Conservation (phyloP, 2,888 invertebrate genomes). For the Amaurobius ferox region DNA sequence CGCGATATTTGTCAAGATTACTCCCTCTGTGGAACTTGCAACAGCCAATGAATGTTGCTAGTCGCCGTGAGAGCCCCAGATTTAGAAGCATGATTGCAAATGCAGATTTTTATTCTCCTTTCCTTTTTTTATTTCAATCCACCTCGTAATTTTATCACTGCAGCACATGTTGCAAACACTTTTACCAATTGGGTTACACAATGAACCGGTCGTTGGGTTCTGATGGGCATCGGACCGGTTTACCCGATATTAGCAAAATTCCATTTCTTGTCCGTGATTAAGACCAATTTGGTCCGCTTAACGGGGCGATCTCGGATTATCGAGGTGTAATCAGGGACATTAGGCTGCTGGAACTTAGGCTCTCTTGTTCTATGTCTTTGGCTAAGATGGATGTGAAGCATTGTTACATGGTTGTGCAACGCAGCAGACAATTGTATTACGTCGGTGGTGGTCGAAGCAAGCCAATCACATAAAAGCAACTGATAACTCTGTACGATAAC, state of each 20-base stretch:
- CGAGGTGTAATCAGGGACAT: constrained; percentile 6
- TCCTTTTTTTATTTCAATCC: not conserved
- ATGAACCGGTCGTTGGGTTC: not conserved
- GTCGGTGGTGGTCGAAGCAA: not conserved
- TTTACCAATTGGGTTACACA: constrained; percentile 51
- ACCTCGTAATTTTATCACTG: constrained; percentile 31
- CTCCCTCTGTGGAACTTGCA: not conserved
- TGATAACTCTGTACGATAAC: not conserved
- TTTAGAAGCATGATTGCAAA: not conserved
- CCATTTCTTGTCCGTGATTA: constrained; percentile 30
- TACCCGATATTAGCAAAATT: constrained; percentile 1
- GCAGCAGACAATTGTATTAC: not conserved
- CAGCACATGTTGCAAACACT: constrained; percentile 26
- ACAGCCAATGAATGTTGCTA: not conserved
- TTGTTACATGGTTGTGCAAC: not conserved
- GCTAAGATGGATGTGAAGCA: constrained; percentile 5
- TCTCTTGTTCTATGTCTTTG: not conserved
- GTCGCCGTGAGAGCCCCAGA: not conserved
- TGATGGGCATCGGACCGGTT: not conserved
- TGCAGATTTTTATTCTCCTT: not conserved
- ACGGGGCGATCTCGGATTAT: constrained; percentile 7
- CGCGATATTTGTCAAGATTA: not conserved
- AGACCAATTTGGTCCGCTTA: constrained; percentile 41
- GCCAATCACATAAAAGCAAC: not conserved
- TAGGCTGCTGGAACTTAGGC: not conserved